phyloP scores from a whole-genome alignment of 2,797 vertebrate species.

The Parambassis ranga region DNA sequence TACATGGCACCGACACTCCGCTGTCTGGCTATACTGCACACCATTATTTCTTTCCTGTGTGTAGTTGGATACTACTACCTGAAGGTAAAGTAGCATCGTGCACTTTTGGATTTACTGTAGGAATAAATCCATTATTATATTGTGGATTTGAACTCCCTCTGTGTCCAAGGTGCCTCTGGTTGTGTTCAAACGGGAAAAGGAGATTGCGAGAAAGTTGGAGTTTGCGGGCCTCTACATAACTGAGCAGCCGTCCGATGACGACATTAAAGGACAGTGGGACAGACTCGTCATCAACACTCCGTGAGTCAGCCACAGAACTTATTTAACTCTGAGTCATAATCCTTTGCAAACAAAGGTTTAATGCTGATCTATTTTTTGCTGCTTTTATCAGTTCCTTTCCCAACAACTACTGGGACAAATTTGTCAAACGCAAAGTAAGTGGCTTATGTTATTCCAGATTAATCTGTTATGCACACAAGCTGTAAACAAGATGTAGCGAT shows the following conservation, averaged over 20 bases:
- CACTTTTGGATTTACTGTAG: too few species aligned
- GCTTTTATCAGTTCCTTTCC: conserved; percentile 90
- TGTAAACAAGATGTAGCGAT: neutral
- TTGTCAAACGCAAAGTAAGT: conserved; percentile 97
- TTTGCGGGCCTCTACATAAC: conserved; percentile 99
- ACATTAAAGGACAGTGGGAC: conserved; percentile 99
- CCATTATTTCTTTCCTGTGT: conserved; percentile 95
- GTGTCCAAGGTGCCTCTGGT: conserved; percentile 90
- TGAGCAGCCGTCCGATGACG: conserved; percentile 97
- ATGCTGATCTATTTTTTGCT: conserved; percentile 8
- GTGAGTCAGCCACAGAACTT: conserved; percentile 77
- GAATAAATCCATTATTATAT: fast-evolving
- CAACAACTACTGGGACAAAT: conserved; percentile 99
- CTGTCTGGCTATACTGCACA: conserved; percentile 91
- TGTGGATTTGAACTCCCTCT: neutral
- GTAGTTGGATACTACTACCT: conserved; percentile 97
- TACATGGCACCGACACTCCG: conserved; percentile 96
- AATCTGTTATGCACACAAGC: conserved; percentile 19
- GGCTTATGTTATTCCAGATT: neutral
- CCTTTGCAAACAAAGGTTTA: neutral
- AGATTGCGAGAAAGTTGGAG: conserved; percentile 96
- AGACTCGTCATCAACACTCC: conserved; percentile 97
- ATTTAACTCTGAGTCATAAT: neutral
- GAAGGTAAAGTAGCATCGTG: conserved; percentile 82
- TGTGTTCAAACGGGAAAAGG: conserved; percentile 98